Conservation (phyloP, 1,140 invertebrate species). For the Nylanderia fulva region DNA sequence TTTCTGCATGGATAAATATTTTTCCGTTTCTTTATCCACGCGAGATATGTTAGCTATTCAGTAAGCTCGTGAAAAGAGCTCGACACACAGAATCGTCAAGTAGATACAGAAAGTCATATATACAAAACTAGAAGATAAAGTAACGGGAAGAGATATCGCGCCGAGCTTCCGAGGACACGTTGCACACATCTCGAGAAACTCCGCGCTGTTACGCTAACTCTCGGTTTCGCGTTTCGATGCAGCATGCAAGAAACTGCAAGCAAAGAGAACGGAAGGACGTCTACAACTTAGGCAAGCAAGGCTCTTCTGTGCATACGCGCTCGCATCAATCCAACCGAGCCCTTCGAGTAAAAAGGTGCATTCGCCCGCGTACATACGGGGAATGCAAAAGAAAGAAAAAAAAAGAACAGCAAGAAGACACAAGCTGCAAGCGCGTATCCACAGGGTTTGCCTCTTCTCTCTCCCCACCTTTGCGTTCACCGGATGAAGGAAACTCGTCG, state of each 20-base stretch:
- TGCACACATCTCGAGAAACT: neutral
- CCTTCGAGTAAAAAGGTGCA: neutral
- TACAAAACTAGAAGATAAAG: conserved; percentile 20
- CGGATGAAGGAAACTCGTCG: conserved; percentile 21
- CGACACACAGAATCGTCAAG: neutral
- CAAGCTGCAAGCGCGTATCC: conserved; percentile 38
- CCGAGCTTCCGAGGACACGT: neutral
- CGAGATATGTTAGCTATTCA: conserved; percentile 34
- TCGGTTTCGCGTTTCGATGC: neutral
- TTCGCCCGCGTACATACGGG: neutral
- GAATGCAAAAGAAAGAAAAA: conserved; percentile 28
- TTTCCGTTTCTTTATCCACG: conserved; percentile 15
- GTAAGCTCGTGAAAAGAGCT: neutral
- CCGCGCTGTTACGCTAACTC: neutral
- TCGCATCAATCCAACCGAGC: conserved; percentile 11
- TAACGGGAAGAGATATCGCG: conserved; percentile 14
- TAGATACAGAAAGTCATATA: neutral
- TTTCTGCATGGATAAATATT: conserved; percentile 4
- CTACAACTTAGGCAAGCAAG: neutral
- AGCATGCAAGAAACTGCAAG: neutral
- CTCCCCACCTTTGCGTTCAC: neutral
- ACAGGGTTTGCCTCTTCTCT: conserved; percentile 5
- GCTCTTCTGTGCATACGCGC: neutral
- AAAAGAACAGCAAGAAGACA: conserved; percentile 62
- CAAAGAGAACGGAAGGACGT: neutral